Evolutionary conservation across 2,113 vertebrate genomes (phyloP), one percentile per base, ranked within the genome.

Genomic region (Pyxicephalus adspersus): DNA sequence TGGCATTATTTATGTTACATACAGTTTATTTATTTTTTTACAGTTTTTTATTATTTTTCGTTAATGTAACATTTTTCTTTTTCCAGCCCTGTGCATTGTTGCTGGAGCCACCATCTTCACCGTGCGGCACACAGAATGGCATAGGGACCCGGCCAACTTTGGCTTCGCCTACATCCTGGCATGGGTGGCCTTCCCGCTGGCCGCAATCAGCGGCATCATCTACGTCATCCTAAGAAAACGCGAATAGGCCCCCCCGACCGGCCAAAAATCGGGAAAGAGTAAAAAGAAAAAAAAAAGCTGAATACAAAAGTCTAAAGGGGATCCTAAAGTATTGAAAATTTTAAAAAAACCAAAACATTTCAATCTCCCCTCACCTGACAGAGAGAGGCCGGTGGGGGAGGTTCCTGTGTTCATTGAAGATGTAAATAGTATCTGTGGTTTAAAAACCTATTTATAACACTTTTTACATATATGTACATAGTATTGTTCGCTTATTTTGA

Each of bases 361-460:
- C 38, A 1, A 80, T 83, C 87, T 83, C 77, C 85, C 85, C 84
- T 81, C 83, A 83, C 83, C 86, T 86, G 84, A 87, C 85, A 71
- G 88, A 90, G 90, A 86, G 81, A 78, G 71, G 16, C 20, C 7
- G 50, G 80, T 52, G 79, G 77, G 83, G 87, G 73, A 85, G 84
- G 88, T 94, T 91, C 92, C 90, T 95, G 92, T 95, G 94, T 95
- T 93, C 90, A 95, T 93, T 91, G 93, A 98, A 96, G 96, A 95
- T 99, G 98, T 99, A 98, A 96, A 99, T 99, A 99, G 94, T 98
- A 97, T 96, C 95, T 96, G 95, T 91, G 96, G 96, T 99, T 99
- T 98, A 96, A 91, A 98, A 98, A 95, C 96, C 94, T 99, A 99
- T 99, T 99, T 99, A 99, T 99, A 99, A 99, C 97, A 98, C 97